Base-by-base conservation (phyloP, 2,888 invertebrate species). In the Drosophila anomalata region DNA sequence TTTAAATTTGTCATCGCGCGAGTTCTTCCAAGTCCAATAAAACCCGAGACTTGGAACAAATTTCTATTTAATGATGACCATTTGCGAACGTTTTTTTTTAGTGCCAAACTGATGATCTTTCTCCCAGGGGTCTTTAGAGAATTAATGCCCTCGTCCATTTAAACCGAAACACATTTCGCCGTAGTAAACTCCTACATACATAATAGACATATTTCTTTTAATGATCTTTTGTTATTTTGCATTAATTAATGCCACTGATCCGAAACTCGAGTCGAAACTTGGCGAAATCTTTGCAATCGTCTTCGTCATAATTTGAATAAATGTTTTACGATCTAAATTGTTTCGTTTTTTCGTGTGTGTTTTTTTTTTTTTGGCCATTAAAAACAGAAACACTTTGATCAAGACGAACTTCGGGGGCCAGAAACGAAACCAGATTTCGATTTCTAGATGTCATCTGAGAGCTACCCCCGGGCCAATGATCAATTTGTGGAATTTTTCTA, bases 281-380 rank as follows among this genome's bases (percentile, higher is more conserved):
- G 42, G 26, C 36, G 66, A 67, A 73, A 86, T 86, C 74, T 77
- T 70, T 61, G 79, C 47, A 46, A 73, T 81, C 62, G 74, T 26
- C 58, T 59, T 59, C 50, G 65, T 84, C 79, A 75, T 70, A 75
- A 73, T 77, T 61, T 58, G 70, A 78, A 77, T 78, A 76, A 86
- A 83, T 83, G 80, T 78, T 83, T 83, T 76, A 83, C 76, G 83
- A 78, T 47, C 71, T 61, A 58, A 77, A 76, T 58, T 83, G 75
- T 67, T 73, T 46, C 36, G 50, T 29, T 50, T 17, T 48, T 5
- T 29, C 14, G 14, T 14, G 14, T 14, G 14, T 14, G 14, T 50
- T 14, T 48, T 22, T 22, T 22, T 22, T 22, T 22, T 22, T 2
- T 47, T 22, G 42, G 59, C 62, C 24, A 73, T 77, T 74, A 63